phyloP scores from a whole-genome alignment of 23 tunicate species.

The Trididemnum clinides region DNA sequence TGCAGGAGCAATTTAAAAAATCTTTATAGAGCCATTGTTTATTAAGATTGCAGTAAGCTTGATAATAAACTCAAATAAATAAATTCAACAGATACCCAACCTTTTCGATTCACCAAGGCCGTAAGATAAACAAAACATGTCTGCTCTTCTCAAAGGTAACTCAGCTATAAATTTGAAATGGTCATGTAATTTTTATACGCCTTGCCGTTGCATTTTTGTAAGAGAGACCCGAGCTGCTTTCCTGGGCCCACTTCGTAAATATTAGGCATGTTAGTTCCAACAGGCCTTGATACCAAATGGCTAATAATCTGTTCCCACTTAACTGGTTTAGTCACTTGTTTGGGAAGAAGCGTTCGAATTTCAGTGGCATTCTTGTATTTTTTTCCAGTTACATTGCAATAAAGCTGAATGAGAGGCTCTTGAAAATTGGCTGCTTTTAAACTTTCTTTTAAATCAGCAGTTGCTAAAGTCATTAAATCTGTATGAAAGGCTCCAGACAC shows the following conservation, averaged over 20 bases:
- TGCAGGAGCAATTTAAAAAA: too few species aligned
- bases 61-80: too few species aligned
- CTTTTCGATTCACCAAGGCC: too few species aligned
- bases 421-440: slow-evolving; percentile 27
- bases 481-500: slow-evolving; percentile 94
- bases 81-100: too few species aligned
- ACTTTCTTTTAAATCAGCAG: neutral
- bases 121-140: too few species aligned
- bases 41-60: too few species aligned
- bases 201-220: slow-evolving; percentile 75
- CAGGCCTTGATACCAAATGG: slow-evolving; percentile 38
- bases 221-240: slow-evolving; percentile 57
- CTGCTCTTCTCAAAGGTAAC: too few species aligned
- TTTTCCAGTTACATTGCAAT: slow-evolving; percentile 71
- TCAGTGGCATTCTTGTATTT: slow-evolving; percentile 27
- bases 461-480: slow-evolving; percentile 59
- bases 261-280: slow-evolving; percentile 18
- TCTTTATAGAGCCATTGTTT: too few species aligned
- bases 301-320: slow-evolving; percentile 80
- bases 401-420: slow-evolving; percentile 61
- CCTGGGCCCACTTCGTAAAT: slow-evolving; percentile 75
- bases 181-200: slow-evolving; percentile 54
- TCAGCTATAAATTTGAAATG: slow-evolving; percentile 1
- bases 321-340: slow-evolving; percentile 64
- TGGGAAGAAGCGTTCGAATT: slow-evolving; percentile 40